Conservation (phyloP, 2,888 invertebrate species). For the Saturnia pavonia region DNA sequence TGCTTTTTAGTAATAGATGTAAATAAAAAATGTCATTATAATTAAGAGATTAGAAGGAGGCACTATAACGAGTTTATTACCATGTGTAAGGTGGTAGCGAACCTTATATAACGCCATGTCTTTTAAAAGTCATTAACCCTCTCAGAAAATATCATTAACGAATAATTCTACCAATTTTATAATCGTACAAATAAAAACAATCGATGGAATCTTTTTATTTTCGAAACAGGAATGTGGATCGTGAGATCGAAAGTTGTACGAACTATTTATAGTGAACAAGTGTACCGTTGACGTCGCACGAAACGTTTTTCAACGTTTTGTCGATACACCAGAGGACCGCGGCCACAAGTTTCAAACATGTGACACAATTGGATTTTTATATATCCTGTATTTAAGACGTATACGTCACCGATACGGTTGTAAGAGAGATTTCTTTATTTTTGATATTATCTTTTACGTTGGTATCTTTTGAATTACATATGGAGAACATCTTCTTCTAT, state of each 20-base stretch:
- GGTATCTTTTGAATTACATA: neutral
- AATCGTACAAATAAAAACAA: neutral
- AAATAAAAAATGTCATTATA: too few relatives aligned
- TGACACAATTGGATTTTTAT: conserved; percentile 17
- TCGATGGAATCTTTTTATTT: conserved; percentile 12
- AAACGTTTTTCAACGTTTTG: conserved; percentile 1
- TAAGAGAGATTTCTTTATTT: neutral
- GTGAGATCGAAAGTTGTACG: conserved; percentile 50
- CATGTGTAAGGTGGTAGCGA: too few relatives aligned
- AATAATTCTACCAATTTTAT: neutral
- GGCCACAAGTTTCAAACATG: conserved; percentile 9
- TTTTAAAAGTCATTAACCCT: neutral
- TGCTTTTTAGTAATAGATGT: too few relatives aligned
- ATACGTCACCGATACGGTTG: conserved; percentile 23
- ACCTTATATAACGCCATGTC: neutral
- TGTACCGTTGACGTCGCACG: conserved; percentile 31
- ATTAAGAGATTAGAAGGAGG: too few relatives aligned
- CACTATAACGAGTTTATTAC: too few relatives aligned
- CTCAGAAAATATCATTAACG: neutral
- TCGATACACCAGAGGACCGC: neutral
- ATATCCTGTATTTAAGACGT: conserved; percentile 28
- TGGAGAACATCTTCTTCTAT: too few relatives aligned
- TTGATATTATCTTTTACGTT: neutral
- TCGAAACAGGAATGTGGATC: conserved; percentile 34
- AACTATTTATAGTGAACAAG: conserved; percentile 49